Evolutionary conservation across 2,888 invertebrate genomes (phyloP), one percentile per base, ranked within the genome.

Genomic region (Diaperis boleti): DNA sequence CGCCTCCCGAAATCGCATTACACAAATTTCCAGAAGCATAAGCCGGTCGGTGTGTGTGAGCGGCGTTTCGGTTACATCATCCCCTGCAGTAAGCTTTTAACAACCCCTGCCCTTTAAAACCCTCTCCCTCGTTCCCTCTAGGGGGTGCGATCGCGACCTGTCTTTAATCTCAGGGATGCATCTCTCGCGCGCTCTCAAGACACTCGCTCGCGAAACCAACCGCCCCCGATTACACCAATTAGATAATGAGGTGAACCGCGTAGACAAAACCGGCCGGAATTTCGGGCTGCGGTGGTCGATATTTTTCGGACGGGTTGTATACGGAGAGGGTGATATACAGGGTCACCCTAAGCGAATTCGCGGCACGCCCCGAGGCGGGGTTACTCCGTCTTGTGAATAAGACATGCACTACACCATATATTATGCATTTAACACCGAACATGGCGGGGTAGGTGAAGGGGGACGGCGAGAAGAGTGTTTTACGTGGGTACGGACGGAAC

Each of bases 331-430:
- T 18, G 13, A 56, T 45, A 54, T 31, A 47, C 33, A 65, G 69
- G 69, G 69, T 39, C 7, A 64, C 69, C 72, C 69, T 72, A 72
- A 73, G 72, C 73, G 72, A 71, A 75, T 72, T 70, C 68, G 67
- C 64, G 77, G 72, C 77, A 76, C 78, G 77, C 78, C 78, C 74
- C 66, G 62, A 69, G 78, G 78, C 75, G 77, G 74, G 66, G 78
- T 74, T 59, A 69, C 62, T 71, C 71, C 66, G 73, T 74, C 73
- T 75, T 75, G 59, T 72, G 74, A 77, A 77, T 77, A 76, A 77
- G 76, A 78, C 76, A 77, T 78, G 76, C 73, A 75, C 68, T 72
- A 72, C 71, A 70, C 74, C 76, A 78, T 78, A 76, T 78, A 77
- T 78, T 77, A 78, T 77, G 75, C 76, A 77, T 77, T 77, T 76